These are phyloP conservation scores for Dasypolia templi DNA, from an alignment of 2,888 invertebrate genomes.

Conservation along the genomic window DNA sequence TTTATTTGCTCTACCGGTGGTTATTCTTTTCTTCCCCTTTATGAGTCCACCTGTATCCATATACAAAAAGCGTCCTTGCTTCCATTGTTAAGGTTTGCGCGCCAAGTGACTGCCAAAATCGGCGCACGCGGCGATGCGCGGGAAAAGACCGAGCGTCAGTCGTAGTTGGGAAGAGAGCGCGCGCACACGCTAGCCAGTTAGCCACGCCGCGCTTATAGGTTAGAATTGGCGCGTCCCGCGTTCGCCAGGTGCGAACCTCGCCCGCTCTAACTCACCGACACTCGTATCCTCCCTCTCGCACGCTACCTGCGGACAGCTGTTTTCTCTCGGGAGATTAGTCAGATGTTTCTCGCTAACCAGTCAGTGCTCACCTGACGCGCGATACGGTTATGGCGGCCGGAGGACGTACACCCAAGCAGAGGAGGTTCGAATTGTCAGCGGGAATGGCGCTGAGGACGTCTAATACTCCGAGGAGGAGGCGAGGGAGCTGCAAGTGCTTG, in stretches of 20 bases:
- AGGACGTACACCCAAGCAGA: slow-evolving; percentile 88
- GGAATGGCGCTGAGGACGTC: slow-evolving; percentile 82
- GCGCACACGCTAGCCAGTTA: slow-evolving; percentile 79
- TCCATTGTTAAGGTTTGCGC: slow-evolving; percentile 87
- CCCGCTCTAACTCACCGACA: slow-evolving; percentile 79
- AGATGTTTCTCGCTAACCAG: slow-evolving; percentile 89
- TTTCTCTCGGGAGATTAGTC: slow-evolving; percentile 90
- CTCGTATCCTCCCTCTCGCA: slow-evolving; percentile 76
- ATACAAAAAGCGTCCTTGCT: slow-evolving; percentile 89
- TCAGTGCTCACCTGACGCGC: slow-evolving; percentile 87
- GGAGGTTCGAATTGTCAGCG: slow-evolving; percentile 83
- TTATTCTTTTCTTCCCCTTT: slow-evolving; percentile 79
- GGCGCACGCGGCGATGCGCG: slow-evolving; percentile 84
- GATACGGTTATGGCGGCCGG: slow-evolving; percentile 84
- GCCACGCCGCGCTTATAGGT: slow-evolving; percentile 83
- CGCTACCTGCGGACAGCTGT: slow-evolving; percentile 88
- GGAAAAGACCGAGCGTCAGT: slow-evolving; percentile 84
- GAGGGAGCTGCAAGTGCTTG: slow-evolving; percentile 90
- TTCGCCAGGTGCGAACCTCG: slow-evolving; percentile 86
- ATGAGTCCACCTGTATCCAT: slow-evolving; percentile 85
- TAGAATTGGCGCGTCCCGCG: slow-evolving; percentile 87
- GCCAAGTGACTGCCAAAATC: slow-evolving; percentile 89
- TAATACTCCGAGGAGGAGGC: slow-evolving; percentile 84
- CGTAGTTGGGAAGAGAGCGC: slow-evolving; percentile 77
- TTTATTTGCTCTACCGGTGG: slow-evolving; percentile 31